phyloP scores from a whole-genome alignment of 2,888 invertebrate species.

The Drosophila kanekoi region DNA sequence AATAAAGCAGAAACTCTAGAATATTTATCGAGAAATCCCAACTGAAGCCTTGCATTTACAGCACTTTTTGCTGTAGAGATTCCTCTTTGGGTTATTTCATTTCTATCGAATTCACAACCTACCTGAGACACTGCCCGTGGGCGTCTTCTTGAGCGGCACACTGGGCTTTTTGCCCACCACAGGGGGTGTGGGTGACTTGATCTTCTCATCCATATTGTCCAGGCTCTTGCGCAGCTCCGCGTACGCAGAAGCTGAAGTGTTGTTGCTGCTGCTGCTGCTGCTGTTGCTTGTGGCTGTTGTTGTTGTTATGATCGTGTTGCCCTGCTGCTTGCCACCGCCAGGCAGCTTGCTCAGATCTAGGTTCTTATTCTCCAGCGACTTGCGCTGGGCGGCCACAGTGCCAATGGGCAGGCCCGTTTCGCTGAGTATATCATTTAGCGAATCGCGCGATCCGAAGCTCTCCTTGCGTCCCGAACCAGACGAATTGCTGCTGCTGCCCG shows the following conservation, averaged over 20 bases:
- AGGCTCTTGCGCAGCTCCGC: conserved; percentile 82
- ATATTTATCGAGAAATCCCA: conserved; percentile 6
- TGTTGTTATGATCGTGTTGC: conserved; percentile 48
- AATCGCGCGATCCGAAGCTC: conserved; percentile 84
- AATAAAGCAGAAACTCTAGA: neutral
- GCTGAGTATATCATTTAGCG: conserved; percentile 84
- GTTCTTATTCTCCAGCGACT: conserved; percentile 85
- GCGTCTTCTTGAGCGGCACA: conserved; percentile 89
- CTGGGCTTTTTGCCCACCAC: conserved; percentile 88
- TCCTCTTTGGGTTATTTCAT: conserved; percentile 26
- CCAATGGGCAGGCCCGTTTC: conserved; percentile 84
- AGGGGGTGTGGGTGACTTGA: conserved; percentile 85
- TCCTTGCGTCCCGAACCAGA: conserved; percentile 83
- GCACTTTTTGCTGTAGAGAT: neutral
- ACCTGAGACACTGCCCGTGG: conserved; percentile 86
- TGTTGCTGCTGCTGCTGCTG: conserved; percentile 40
- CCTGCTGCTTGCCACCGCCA: conserved; percentile 68
- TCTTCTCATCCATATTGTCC: conserved; percentile 84
- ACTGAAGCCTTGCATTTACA: neutral
- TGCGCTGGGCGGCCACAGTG: conserved; percentile 86
- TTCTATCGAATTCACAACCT: conserved; percentile 31
- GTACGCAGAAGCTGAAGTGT: conserved; percentile 49
- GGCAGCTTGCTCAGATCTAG: conserved; percentile 80
- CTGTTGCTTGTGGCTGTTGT: conserved; percentile 39
- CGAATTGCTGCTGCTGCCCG: conserved; percentile 70